phyloP scores from a whole-genome alignment of 2,888 invertebrate species.

The Resseliella maxima region DNA sequence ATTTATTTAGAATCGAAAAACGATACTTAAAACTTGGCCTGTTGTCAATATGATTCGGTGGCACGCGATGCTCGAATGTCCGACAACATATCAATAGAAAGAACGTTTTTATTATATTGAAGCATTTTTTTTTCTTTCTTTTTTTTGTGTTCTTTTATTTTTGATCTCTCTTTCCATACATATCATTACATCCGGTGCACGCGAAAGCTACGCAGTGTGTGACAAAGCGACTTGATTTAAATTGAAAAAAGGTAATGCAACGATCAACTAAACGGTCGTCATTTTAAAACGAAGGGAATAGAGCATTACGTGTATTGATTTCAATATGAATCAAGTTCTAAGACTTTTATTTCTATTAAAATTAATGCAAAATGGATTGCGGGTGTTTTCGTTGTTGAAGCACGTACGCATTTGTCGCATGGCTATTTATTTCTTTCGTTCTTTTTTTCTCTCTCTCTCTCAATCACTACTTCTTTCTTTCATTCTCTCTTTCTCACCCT shows the following conservation, averaged over 20 bases:
- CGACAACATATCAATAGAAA: not conserved
- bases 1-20: slow-evolving; percentile 8
- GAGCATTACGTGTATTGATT: slow-evolving; percentile 26
- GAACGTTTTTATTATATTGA: not conserved
- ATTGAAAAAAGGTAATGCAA: slow-evolving; percentile 25
- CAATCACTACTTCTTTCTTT: no score
- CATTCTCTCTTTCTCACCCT: not conserved
- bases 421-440: not conserved
- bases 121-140: not conserved
- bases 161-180: not conserved
- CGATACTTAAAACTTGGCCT: not conserved
- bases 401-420: slow-evolving; percentile 6
- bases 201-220: slow-evolving; percentile 5
- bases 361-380: not conserved
- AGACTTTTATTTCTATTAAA: not conserved
- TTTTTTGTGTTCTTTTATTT: not conserved
- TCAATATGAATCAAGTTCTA: slow-evolving; percentile 29
- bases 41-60: not conserved
- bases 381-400: slow-evolving; percentile 16
- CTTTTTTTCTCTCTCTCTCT: no score
- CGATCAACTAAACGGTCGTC: not conserved
- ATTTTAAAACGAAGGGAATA: not conserved
- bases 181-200: slow-evolving; percentile 53
- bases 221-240: slow-evolving; percentile 49
- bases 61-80: slow-evolving; percentile 28